phyloP scores from a whole-genome alignment of 2,797 vertebrate genomes.

The Pogonophryne albipinna region DNA sequence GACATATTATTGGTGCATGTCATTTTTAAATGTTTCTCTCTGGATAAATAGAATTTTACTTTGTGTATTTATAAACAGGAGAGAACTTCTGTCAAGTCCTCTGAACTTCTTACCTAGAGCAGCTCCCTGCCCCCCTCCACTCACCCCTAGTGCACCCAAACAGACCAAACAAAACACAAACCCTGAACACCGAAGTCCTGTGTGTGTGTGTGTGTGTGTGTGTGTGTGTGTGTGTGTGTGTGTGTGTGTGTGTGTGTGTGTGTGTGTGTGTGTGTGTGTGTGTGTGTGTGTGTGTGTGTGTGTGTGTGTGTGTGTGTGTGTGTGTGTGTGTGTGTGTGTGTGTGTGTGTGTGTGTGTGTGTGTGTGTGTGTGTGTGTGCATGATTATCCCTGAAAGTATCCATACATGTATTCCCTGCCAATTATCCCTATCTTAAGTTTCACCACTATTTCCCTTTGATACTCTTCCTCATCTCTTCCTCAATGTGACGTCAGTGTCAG shows the following conservation, averaged over 20 bases:
- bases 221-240: slow-evolving; percentile 8
- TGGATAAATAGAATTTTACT: background rate
- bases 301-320: too few relatives aligned
- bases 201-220: background rate
- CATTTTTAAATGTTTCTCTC: background rate
- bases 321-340: too few relatives aligned
- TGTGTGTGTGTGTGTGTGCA: slow-evolving; percentile 9
- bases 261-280: too few relatives aligned
- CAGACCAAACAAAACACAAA: slow-evolving; percentile 8
- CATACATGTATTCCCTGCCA: background rate
- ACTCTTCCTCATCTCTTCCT: slow-evolving; percentile 7
- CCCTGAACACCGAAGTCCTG: background rate
- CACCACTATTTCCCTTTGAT: background rate
- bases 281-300: too few relatives aligned
- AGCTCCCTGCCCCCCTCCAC: slow-evolving; percentile 54
- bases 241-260: background rate
- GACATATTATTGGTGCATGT: background rate
- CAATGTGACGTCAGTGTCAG: slow-evolving; percentile 54
- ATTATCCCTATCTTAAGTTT: background rate
- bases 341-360: background rate
- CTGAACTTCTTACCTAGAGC: slow-evolving; percentile 67
- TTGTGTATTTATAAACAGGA: slow-evolving; percentile 45
- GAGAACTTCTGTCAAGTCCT: slow-evolving; percentile 73
- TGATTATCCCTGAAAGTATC: background rate
- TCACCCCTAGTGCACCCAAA: slow-evolving; percentile 50